Percentiles rank a stretch among this genome's conserved stretches.
Evolutionary conservation across 2,113 vertebrate species (phyloP).

Genomic region (Mesitornis unicolor): DNA sequence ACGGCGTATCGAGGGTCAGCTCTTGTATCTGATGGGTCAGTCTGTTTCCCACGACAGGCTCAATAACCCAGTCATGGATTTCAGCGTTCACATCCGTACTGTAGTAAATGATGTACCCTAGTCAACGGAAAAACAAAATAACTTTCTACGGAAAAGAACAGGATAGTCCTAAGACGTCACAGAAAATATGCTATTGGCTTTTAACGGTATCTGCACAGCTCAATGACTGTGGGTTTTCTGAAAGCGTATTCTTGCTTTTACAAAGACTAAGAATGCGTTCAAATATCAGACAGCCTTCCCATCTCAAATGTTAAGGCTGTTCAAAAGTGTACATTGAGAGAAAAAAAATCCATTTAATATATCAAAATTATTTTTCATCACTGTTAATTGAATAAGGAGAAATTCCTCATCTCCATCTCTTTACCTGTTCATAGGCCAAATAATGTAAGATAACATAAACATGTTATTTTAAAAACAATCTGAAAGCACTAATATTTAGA

Average conservation of each 20-base stretch:
- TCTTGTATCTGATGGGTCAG: conserved; percentile 98
- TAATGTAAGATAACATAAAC: neutral
- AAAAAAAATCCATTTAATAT: neutral
- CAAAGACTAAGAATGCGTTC: neutral
- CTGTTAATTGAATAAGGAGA: neutral
- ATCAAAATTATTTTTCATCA: neutral
- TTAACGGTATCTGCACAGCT: neutral
- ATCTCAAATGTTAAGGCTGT: neutral
- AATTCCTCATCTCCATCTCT: neutral
- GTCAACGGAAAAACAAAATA: neutral
- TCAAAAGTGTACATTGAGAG: neutral
- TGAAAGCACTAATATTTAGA: neutral
- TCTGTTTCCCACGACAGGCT: conserved; percentile 94
- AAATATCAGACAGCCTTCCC: neutral
- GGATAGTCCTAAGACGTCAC: rapidly evolving
- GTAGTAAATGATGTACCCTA: conserved; percentile 99
- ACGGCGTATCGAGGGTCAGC: conserved; percentile 92
- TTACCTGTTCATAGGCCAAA: neutral
- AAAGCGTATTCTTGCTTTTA: neutral
- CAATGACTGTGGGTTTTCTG: neutral
- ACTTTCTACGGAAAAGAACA: neutral
- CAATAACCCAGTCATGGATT: conserved; percentile 97
- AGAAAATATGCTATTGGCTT: rapidly evolving
- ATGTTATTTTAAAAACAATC: neutral
- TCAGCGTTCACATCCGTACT: conserved; percentile 95